These are phyloP conservation scores for Lepidurus couesii DNA, from an alignment of 1,140 invertebrate genomes.

Conservation along the genomic window DNA sequence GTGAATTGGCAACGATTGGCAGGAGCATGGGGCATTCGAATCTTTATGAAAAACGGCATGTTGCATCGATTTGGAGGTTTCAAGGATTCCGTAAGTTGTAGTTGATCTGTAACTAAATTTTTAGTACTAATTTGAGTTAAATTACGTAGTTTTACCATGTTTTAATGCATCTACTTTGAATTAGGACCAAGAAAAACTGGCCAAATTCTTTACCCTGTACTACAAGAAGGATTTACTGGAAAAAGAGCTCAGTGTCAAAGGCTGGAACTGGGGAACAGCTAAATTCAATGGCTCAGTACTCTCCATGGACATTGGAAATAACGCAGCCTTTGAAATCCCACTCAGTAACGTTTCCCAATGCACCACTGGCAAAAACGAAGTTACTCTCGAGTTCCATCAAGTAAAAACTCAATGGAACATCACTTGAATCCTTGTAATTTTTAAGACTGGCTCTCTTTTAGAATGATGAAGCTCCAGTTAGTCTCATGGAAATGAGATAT, in stretches of 20 bases:
- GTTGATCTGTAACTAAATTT: neutral
- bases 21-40: conserved; percentile 76
- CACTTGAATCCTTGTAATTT: neutral
- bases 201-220: conserved; percentile 75
- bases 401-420: conserved; percentile 44
- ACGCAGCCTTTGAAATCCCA: conserved; percentile 93
- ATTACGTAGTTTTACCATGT: neutral
- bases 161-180: conserved; percentile 30
- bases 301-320: conserved; percentile 84
- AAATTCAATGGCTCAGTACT: conserved; percentile 88
- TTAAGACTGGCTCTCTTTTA: conserved; percentile 44
- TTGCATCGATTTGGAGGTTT: conserved; percentile 91
- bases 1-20: conserved; percentile 90
- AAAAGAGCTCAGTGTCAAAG: conserved; percentile 89
- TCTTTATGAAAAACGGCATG: conserved; percentile 85
- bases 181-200: conserved; percentile 47
- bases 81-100: conserved; percentile 68
- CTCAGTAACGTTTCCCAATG: conserved; percentile 93
- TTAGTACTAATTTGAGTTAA: neutral
- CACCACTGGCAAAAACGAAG: conserved; percentile 96
- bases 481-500: conserved; percentile 95
- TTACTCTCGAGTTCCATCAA: conserved; percentile 96
- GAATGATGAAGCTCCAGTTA: conserved; percentile 96
- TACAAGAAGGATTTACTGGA: conserved; percentile 81
- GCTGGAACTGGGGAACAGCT: conserved; percentile 98